Percentiles rank a stretch among this genome's conserved stretches.
phyloP scores from a whole-genome alignment of 2,113 vertebrate species.

The Eonycteris spelaea region DNA sequence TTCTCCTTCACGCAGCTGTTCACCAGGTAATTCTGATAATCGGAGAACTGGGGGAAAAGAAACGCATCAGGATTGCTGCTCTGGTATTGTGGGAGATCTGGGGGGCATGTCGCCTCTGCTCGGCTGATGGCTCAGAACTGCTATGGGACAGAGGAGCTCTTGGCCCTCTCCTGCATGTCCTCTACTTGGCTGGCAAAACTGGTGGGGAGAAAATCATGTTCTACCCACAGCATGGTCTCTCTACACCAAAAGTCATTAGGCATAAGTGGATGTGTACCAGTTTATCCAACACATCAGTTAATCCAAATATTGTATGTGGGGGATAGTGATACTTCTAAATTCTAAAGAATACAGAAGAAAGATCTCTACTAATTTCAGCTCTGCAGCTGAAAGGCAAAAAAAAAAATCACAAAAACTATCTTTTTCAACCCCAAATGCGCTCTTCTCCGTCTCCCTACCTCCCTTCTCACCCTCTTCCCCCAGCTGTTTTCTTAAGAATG shows the following conservation, averaged over 20 bases:
- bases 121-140: not conserved
- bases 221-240: not conserved
- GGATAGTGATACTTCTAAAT: not conserved
- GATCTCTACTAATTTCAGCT: not conserved
- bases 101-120: not conserved
- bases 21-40: conserved; percentile 95
- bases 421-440: too few relatives aligned
- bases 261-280: not conserved
- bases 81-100: not conserved
- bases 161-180: not conserved
- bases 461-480: too few relatives aligned
- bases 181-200: not conserved
- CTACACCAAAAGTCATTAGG: not conserved
- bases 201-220: not conserved
- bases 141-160: not conserved
- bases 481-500: not conserved
- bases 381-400: not conserved
- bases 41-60: conserved; percentile 86
- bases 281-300: not conserved
- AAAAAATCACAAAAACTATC: not conserved
- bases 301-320: not conserved
- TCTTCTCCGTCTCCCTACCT: not conserved
- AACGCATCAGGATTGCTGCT: not conserved
- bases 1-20: conserved; percentile 95
- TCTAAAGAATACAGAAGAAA: not conserved